Evolutionary conservation across 2,113 vertebrate genomes (phyloP).

Genomic region (Seriola dumerili): DNA sequence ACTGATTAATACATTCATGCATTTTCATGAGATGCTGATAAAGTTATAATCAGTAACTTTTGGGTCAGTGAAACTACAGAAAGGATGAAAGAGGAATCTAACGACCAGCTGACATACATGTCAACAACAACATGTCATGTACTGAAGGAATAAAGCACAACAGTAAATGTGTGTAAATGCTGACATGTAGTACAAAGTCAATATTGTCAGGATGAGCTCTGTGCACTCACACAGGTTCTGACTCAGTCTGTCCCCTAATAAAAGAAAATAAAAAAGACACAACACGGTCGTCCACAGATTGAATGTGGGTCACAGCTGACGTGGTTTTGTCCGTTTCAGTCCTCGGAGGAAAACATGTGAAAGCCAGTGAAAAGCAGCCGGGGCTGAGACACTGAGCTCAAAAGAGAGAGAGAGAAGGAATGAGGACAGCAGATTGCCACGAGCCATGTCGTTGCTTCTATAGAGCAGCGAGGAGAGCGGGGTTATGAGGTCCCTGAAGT

Average conservation of each 20-base stretch:
- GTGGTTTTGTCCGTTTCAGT: neutral
- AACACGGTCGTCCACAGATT: neutral
- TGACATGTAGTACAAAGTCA: too few relatives aligned
- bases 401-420: neutral
- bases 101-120: too few relatives aligned
- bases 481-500: neutral
- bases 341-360: conserved; percentile 19
- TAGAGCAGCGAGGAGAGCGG: neutral
- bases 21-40: too few relatives aligned
- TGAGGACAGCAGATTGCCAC: conserved; percentile 4
- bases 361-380: conserved; percentile 1
- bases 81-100: too few relatives aligned
- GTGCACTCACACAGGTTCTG: neutral
- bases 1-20: too few relatives aligned
- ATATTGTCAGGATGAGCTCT: too few relatives aligned
- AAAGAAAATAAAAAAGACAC: neutral
- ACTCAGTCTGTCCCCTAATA: neutral
- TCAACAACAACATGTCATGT: neutral
- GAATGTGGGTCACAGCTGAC: conserved; percentile 19
- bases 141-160: neutral
- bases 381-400: neutral
- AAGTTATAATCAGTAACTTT: too few relatives aligned
- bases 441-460: neutral
- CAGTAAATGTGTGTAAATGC: neutral
- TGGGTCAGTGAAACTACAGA: too few relatives aligned